Evolutionary conservation across 2,888 invertebrate species (phyloP).

Genomic region (Lysandra coridon): DNA sequence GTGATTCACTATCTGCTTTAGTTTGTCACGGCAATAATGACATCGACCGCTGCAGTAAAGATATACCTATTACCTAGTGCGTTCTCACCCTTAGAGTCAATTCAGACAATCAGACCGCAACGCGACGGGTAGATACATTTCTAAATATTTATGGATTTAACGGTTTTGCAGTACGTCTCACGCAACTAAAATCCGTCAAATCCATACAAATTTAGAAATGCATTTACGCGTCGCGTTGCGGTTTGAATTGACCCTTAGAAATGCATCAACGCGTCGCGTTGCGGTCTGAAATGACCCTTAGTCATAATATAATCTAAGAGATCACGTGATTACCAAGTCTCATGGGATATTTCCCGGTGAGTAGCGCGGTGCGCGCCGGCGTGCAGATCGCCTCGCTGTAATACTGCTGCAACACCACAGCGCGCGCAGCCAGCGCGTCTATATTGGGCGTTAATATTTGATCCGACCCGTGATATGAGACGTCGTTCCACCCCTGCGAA

Average conservation of each 20-base stretch:
- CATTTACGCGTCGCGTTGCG: too few relatives aligned
- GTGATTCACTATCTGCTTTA: too few relatives aligned
- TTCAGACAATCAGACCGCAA: too few relatives aligned
- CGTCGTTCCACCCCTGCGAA: slow-evolving; percentile 94
- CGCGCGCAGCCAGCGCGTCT: slow-evolving; percentile 91
- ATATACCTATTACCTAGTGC: not conserved
- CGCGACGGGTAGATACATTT: too few relatives aligned
- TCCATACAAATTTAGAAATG: too few relatives aligned
- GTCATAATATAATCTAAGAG: not conserved
- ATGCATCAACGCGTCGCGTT: too few relatives aligned
- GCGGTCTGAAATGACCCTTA: not conserved
- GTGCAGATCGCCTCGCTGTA: slow-evolving; percentile 93
- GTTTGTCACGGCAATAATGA: too few relatives aligned
- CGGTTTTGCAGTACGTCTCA: too few relatives aligned
- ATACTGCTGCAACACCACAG: slow-evolving; percentile 91
- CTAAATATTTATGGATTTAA: too few relatives aligned
- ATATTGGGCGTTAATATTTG: slow-evolving; percentile 95
- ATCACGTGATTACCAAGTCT: slow-evolving; percentile 81
- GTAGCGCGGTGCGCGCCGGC: slow-evolving; percentile 89
- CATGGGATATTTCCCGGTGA: slow-evolving; percentile 94
- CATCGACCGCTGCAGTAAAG: not conserved
- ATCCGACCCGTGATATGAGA: slow-evolving; percentile 92
- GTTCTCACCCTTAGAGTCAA: not conserved
- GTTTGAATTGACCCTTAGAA: too few relatives aligned
- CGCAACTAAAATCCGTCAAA: too few relatives aligned